These are phyloP conservation scores for Oscheius sp. DNA, from an alignment of 2,888 invertebrate species.

Conservation along the genomic window DNA sequence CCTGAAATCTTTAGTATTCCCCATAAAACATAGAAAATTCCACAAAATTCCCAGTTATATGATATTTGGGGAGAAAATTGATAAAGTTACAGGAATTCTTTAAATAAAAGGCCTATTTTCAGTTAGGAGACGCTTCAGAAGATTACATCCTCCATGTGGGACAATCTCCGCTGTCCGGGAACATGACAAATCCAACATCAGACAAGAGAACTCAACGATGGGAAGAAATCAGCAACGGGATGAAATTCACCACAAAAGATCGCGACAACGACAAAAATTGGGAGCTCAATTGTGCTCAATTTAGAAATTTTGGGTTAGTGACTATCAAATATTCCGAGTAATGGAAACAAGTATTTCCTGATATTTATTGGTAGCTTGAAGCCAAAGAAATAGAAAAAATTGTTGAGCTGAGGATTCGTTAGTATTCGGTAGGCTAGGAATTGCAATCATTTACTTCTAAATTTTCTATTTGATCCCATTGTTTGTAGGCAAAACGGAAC, in stretches of 20 bases:
- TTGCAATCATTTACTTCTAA: too few relatives aligned
- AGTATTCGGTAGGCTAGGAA: too few relatives aligned
- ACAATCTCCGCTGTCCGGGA: slow-evolving; percentile 2
- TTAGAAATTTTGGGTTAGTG: slow-evolving; percentile 57
- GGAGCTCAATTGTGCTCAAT: slow-evolving; percentile 54
- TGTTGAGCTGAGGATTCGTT: too few relatives aligned
- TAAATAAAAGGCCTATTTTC: not conserved
- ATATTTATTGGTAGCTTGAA: too few relatives aligned
- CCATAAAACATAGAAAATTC: too few relatives aligned
- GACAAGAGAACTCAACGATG: slow-evolving; percentile 29
- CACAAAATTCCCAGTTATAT: not conserved
- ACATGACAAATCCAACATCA: slow-evolving; percentile 18
- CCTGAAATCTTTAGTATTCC: too few relatives aligned
- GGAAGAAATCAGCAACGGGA: slow-evolving; percentile 43
- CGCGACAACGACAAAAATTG: slow-evolving; percentile 50
- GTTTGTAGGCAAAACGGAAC: too few relatives aligned
- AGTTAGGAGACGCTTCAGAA: slow-evolving; percentile 20
- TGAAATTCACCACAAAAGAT: slow-evolving; percentile 60
- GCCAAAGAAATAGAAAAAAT: too few relatives aligned
- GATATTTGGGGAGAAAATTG: not conserved
- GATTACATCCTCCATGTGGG: slow-evolving; percentile 6
- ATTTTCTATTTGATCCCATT: too few relatives aligned
- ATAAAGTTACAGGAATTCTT: not conserved
- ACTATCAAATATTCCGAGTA: too few relatives aligned
- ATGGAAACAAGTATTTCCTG: too few relatives aligned